Evolutionary conservation across 2,888 invertebrate species (phyloP).

Genomic region (Julus scandinavius): DNA sequence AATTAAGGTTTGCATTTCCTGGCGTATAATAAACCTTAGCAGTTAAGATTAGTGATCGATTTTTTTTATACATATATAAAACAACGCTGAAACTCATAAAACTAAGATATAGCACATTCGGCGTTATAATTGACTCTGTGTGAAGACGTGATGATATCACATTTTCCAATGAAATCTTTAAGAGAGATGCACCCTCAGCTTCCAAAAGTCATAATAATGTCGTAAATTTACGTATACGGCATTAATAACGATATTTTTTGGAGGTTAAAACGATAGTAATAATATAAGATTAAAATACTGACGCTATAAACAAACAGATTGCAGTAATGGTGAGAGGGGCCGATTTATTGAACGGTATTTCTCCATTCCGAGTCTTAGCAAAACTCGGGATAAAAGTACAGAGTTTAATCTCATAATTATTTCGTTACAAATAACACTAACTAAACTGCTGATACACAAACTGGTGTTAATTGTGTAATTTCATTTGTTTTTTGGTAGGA

Average conservation of each 20-base stretch:
- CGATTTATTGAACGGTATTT: background rate
- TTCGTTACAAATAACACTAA: background rate
- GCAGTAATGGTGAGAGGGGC: background rate
- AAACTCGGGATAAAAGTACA: background rate
- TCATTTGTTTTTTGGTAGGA: no score
- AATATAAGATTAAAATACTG: background rate
- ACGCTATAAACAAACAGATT: constrained; percentile 18
- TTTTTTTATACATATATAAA: background rate
- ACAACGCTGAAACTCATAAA: background rate
- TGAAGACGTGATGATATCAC: constrained; percentile 45
- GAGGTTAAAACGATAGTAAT: background rate
- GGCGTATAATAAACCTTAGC: background rate
- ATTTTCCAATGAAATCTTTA: constrained; percentile 28
- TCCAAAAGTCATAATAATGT: background rate
- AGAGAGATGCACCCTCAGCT: background rate
- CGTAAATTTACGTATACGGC: background rate
- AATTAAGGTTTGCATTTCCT: background rate
- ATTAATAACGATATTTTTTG: constrained; percentile 1
- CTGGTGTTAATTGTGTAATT: background rate
- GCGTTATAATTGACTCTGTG: constrained; percentile 48
- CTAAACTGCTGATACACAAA: background rate
- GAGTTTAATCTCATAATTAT: background rate
- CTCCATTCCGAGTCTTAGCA: background rate
- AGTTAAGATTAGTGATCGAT: background rate
- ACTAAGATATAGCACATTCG: constrained; percentile 35